Base-by-base conservation (phyloP, 2,888 invertebrate genomes). In the Drosophila paracracens region DNA sequence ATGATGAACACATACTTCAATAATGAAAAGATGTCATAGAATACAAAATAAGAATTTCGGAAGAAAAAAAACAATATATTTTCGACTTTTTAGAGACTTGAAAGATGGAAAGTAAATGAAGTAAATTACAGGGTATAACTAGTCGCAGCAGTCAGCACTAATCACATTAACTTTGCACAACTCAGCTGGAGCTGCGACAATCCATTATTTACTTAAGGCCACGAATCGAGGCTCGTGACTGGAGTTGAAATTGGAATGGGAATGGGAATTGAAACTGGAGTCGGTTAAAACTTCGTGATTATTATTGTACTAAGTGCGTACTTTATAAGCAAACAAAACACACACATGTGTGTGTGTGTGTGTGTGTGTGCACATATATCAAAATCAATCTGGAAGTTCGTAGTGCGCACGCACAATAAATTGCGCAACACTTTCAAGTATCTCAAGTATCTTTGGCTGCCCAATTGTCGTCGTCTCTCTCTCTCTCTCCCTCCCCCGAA, bases 341-440 rank as follows among this genome's bases (percentile, higher is more conserved):
- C 5, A 35, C 11, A 35, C 11, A 25, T 4, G 13, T 0, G 13
- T 25, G 4, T n/a, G 5, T n/a, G 10, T n/a, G 18, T n/a, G 10
- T 40, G n/a, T n/a, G 10, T n/a, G 46, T 46, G 21, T 43, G 25
- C 25, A 25, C 25, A 25, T 25, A 16, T 46, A 25, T 46, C 4
- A 46, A 46, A 46, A 46, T 46, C 25, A 46, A 46, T 46, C 46
- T 46, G 46, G 53, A 52, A 68, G 62, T 61, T 52, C 52, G 48
- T 63, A 59, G 67, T 70, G 54, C 76, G 70, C 77, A 70, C 81
- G 81, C 81, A 83, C 68, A 63, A 79, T 70, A 74, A 76, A 83
- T 83, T 83, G 83, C 83, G 82, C 82, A 83, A 79, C 70, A 67
- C 67, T 59, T 53, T 67, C 59, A 67, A 70, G 70, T 68, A 70